phyloP scores from a whole-genome alignment of 1,140 invertebrate genomes.

The Colletes latitarsis region DNA sequence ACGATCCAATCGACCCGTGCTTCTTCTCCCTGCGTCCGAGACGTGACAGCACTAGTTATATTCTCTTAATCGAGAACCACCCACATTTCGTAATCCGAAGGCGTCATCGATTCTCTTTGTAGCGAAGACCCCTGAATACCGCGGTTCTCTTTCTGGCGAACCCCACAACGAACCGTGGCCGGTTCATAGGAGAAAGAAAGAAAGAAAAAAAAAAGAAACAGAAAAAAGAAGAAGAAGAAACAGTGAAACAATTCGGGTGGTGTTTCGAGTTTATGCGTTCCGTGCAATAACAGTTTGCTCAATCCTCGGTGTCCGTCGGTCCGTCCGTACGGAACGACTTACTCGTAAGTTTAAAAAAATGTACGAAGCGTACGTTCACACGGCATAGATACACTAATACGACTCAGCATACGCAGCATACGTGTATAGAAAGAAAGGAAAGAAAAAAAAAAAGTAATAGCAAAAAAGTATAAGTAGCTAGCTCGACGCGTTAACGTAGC shows the following conservation, averaged over 20 bases:
- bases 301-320: slow-evolving; percentile 79
- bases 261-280: slow-evolving; percentile 73
- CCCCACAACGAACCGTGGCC: slow-evolving; percentile 19
- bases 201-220: slow-evolving; percentile 1
- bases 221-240: slow-evolving; percentile 3
- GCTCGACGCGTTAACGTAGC: slow-evolving; percentile 59
- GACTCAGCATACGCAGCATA: background rate
- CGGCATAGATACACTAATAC: background rate
- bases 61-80: too few relatives aligned
- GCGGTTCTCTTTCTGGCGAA: slow-evolving; percentile 34
- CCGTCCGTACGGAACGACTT: slow-evolving; percentile 77
- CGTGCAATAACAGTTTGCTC: slow-evolving; percentile 79
- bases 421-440: slow-evolving; percentile 32
- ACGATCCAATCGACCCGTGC: too few relatives aligned
- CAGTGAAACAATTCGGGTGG: slow-evolving; percentile 50
- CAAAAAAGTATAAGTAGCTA: slow-evolving; percentile 46
- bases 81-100: too few relatives aligned
- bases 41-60: too few relatives aligned
- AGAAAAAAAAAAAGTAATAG: slow-evolving; percentile 1
- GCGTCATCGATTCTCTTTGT: too few relatives aligned
- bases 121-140: too few relatives aligned
- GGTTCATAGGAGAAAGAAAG: slow-evolving; percentile 20
- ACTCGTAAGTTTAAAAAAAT: slow-evolving; percentile 62
- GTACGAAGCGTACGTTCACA: slow-evolving; percentile 18
- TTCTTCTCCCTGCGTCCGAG: too few relatives aligned